Evolutionary conservation across 1,140 invertebrate genomes (phyloP), one percentile per base, ranked within the genome.

Genomic region (Ostrea edulis): DNA sequence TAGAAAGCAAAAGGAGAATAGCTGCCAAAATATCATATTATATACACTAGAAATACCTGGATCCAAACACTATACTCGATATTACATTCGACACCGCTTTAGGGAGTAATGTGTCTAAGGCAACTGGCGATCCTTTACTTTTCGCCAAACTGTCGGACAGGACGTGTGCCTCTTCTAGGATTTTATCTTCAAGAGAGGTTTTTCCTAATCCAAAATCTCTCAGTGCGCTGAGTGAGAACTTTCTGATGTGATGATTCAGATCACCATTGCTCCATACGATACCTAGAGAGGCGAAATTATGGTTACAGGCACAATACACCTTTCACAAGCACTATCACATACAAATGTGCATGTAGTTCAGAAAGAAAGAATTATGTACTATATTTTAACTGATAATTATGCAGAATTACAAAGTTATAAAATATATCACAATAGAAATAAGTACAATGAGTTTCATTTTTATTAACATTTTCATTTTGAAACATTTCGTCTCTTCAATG

Each of bases 191-290:
- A 29, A 92, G 20, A 51, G 65, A 84, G 0, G 53, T 81, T 54
- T 92, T 92, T 51, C 93, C 93, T 55, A 93, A 97, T 11, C 98
- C 98, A 89, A 99, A 98, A 91, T 97, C 96, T 54, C 98, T 96
- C 0, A 99, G 95, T 87, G 97, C 97, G 88, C 97, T 97, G 92
- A 99, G 97, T 20, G 99, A 95, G 95, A 99, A 99, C 89, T 97
- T 96, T 85, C 98, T 95, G 94, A 99, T 98, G 90, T 97, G 97
- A 94, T 98, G 98, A 98, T 98, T 99, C 91, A 98, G 95, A 87
- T 97, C 96, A 82, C 98, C 98, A 89, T 98, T 97, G 87, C 97
- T 97, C 94, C 98, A 98, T 90, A 99, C 97, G 88, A 99, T 97
- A 92, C 98, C 98, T 95, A 29, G 0, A 35, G 35, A 58, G 55